Percentiles rank a stretch among this genome's conserved stretches.
phyloP scores from a whole-genome alignment of 1,140 invertebrate genomes.

The Lepidostoma basale region DNA sequence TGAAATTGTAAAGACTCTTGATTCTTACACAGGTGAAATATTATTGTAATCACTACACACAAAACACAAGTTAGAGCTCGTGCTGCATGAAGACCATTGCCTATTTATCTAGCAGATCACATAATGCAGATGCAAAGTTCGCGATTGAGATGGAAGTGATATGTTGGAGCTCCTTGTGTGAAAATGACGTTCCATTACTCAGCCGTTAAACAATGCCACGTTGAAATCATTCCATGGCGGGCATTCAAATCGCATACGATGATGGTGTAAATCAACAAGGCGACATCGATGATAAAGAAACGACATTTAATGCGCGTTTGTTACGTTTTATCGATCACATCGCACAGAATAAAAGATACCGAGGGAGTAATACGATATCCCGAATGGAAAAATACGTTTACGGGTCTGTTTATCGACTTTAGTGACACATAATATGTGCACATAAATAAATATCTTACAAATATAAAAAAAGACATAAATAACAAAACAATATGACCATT shows the following conservation, averaged over 20 bases:
- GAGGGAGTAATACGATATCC: background rate
- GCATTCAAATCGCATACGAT: slow-evolving; percentile 7
- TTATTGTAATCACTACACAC: no score
- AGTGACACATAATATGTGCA: no score
- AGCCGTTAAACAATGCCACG: background rate
- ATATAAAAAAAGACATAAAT: no score
- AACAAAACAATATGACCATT: no score
- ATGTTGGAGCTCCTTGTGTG: slow-evolving; percentile 21
- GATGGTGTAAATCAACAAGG: background rate
- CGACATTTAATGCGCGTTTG: background rate
- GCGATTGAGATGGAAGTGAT: slow-evolving; percentile 41
- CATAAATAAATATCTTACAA: no score
- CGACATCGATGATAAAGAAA: background rate
- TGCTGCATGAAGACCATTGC: background rate
- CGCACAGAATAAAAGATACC: background rate
- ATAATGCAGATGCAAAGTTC: slow-evolving; percentile 28
- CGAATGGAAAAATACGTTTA: background rate
- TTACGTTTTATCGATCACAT: background rate
- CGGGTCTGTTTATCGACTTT: no score
- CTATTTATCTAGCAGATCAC: slow-evolving; percentile 28
- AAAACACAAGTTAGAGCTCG: no score
- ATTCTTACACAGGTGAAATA: background rate
- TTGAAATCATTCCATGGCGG: slow-evolving; percentile 2
- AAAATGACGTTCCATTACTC: slow-evolving; percentile 41
- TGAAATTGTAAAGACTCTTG: background rate